phyloP scores from a whole-genome alignment of 2,888 invertebrate species.

The Mythimna loreyi region DNA sequence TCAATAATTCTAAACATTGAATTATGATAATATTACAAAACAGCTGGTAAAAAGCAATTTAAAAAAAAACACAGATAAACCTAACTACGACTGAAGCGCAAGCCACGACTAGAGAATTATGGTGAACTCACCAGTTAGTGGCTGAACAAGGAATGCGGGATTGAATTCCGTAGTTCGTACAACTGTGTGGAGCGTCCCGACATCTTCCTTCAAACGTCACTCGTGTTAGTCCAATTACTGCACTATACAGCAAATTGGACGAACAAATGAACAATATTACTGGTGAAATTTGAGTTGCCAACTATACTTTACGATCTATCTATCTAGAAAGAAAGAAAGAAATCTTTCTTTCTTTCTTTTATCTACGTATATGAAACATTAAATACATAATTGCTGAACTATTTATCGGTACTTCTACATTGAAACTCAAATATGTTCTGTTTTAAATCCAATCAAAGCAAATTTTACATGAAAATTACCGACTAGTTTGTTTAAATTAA shows the following conservation, averaged over 20 bases:
- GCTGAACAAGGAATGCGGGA: conserved; percentile 8
- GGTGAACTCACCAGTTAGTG: conserved; percentile 9
- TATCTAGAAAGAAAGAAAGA: no score
- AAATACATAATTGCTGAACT: no score
- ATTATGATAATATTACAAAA: neutral
- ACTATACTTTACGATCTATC: no score
- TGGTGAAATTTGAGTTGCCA: neutral
- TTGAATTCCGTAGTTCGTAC: conserved; percentile 13
- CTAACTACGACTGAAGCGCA: conserved; percentile 18
- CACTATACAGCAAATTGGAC: conserved; percentile 14
- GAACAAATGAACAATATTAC: neutral
- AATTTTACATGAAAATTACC: no score
- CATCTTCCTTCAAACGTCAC: conserved; percentile 3
- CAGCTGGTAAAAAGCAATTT: neutral
- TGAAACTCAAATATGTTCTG: no score
- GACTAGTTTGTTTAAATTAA: no score
- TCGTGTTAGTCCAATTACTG: neutral
- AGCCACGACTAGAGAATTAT: conserved; percentile 12
- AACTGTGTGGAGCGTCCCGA: neutral
- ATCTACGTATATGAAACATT: no score
- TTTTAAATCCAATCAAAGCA: no score
- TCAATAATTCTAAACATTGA: neutral
- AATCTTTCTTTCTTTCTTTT: no score
- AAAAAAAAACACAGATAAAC: neutral
- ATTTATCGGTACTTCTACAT: no score